A percentile compares a stretch with the other conserved stretches of the same genome.
These are phyloP conservation scores for Xiphorhynchus erythropygius DNA, from an alignment of 2,797 vertebrate genomes.

Conservation along the genomic window DNA sequence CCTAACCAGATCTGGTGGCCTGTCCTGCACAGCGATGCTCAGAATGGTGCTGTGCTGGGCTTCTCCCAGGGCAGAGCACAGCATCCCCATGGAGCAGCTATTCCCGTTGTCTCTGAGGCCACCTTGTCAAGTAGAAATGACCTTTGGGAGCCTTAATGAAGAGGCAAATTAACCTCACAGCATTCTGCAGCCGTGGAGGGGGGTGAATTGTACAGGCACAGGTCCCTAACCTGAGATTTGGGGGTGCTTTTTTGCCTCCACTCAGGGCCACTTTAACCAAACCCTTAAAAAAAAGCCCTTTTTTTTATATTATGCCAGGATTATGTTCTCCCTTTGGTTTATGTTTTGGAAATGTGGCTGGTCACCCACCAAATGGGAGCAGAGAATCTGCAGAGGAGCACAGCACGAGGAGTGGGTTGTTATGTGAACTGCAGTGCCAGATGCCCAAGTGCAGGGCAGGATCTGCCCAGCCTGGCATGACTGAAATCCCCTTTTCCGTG, in stretches of 20 bases:
- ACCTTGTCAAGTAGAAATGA: background rate
- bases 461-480: background rate
- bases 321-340: background rate
- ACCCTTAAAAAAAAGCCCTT: background rate
- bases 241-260: background rate
- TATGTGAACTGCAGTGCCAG: background rate
- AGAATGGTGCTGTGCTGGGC: background rate
- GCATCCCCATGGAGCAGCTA: background rate
- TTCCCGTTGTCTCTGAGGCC: background rate
- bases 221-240: background rate
- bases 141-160: background rate
- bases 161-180: background rate
- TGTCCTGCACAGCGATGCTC: background rate
- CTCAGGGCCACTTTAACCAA: background rate
- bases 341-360: background rate
- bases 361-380: background rate
- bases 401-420: background rate
- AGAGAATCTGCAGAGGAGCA: background rate
- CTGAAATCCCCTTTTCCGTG: background rate
- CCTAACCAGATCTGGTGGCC: background rate
- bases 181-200: background rate
- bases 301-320: rapidly evolving
- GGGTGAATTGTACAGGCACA: background rate
- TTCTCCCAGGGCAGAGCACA: background rate
- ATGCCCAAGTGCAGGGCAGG: background rate